Evolutionary conservation across 1,140 invertebrate genomes (phyloP).

Genomic region (Papilio glaucus): DNA sequence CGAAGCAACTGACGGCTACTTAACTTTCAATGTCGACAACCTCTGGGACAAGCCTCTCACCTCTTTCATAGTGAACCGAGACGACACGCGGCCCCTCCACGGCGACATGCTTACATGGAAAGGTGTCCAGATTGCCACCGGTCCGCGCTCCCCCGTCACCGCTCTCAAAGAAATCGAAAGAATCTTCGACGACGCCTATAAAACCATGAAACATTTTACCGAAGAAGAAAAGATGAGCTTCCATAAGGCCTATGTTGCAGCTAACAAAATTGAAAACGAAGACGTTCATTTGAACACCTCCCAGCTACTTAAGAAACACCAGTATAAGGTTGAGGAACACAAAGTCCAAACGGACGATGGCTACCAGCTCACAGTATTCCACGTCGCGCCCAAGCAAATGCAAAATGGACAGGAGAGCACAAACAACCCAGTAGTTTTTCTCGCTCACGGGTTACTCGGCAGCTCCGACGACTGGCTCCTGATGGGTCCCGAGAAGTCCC

Average conservation of each 20-base stretch:
- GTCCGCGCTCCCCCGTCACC: slow-evolving; percentile 46
- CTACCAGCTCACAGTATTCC: slow-evolving; percentile 85
- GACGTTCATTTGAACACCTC: slow-evolving; percentile 59
- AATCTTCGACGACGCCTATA: slow-evolving; percentile 63
- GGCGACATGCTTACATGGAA: slow-evolving; percentile 56
- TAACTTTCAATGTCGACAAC: slow-evolving; percentile 36
- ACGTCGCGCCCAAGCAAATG: slow-evolving; percentile 78
- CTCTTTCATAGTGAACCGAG: slow-evolving; percentile 46
- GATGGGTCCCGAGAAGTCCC: slow-evolving; percentile 80
- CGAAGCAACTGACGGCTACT: slow-evolving; percentile 41
- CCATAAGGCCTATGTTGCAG: slow-evolving; percentile 52
- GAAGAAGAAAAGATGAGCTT: slow-evolving; percentile 57
- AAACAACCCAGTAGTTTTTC: slow-evolving; percentile 76
- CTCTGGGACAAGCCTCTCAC: slow-evolving; percentile 48
- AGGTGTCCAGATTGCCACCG: slow-evolving; percentile 52
- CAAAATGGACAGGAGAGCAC: slow-evolving; percentile 29
- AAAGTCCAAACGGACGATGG: slow-evolving; percentile 85
- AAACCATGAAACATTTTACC: slow-evolving; percentile 59
- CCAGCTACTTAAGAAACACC: slow-evolving; percentile 68
- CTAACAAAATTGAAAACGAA: slow-evolving; percentile 46
- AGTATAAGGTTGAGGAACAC: slow-evolving; percentile 85
- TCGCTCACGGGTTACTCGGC: slow-evolving; percentile 88
- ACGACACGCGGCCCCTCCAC: slow-evolving; percentile 44
- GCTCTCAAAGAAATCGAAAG: slow-evolving; percentile 57
- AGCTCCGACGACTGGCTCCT: slow-evolving; percentile 86